Evolutionary conservation across 2,113 vertebrate species (phyloP).

Genomic region (Asarcornis scutulata): DNA sequence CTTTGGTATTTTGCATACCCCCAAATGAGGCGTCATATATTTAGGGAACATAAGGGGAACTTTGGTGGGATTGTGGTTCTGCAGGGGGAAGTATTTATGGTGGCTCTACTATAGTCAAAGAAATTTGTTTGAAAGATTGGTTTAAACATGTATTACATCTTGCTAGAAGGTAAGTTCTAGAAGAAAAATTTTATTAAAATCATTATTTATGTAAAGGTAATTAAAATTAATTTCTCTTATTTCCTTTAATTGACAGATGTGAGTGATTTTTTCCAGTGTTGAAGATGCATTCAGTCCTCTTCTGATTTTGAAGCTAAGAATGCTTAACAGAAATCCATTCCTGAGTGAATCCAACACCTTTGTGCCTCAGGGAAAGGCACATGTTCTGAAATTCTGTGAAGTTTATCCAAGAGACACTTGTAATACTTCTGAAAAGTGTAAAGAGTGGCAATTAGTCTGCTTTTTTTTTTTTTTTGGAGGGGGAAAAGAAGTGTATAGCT

Average conservation of each 20-base stretch:
- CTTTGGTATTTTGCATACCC: not conserved
- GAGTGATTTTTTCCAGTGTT: not conserved
- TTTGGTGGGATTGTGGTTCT: no score
- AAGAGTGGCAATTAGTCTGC: not conserved
- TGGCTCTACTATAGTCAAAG: not conserved
- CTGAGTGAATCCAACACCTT: not conserved
- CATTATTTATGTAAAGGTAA: not conserved
- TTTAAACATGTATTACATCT: not conserved
- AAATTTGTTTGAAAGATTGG: not conserved
- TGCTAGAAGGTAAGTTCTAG: not conserved
- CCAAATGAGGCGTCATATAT: not conserved
- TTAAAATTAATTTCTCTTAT: not conserved
- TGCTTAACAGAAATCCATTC: not conserved
- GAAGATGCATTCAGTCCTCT: not conserved
- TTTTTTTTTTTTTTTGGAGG: not conserved
- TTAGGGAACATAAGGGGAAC: not conserved
- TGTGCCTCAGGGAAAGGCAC: not conserved
- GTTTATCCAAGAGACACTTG: not conserved
- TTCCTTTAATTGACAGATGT: conserved; percentile 19
- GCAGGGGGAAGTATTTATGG: not conserved
- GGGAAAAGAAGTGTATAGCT: not conserved
- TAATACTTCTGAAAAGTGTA: not conserved
- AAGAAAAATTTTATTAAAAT: not conserved
- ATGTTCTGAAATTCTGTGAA: not conserved
- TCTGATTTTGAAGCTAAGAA: not conserved